These are phyloP conservation scores for Scaptomyza caliginosa DNA, from an alignment of 2,888 invertebrate species.

Conservation along the genomic window DNA sequence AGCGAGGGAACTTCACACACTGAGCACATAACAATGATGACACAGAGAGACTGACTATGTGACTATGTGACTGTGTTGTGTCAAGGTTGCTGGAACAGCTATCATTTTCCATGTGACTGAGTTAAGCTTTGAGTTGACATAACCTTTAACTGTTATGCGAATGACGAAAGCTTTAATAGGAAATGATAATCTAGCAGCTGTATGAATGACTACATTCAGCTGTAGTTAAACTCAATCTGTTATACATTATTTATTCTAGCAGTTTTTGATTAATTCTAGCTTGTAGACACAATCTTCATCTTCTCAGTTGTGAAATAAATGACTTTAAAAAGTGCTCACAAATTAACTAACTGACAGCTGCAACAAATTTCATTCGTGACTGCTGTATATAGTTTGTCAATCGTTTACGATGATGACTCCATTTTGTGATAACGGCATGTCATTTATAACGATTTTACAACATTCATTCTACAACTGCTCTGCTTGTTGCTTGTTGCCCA, in stretches of 20 bases:
- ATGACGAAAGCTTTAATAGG: background rate
- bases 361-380: background rate
- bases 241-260: background rate
- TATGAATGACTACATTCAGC: background rate
- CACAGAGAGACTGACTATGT: conserved; percentile 3
- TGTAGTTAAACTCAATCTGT: background rate
- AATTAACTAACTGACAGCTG: conserved; percentile 20
- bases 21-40: conserved; percentile 29
- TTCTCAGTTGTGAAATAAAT: background rate
- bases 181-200: background rate
- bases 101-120: conserved; percentile 9
- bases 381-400: conserved; percentile 42
- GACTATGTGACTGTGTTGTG: conserved; percentile 13
- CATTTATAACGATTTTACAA: conserved; percentile 38
- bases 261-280: background rate
- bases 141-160: background rate
- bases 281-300: background rate
- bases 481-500: conserved; percentile 14
- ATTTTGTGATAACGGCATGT: conserved; percentile 38
- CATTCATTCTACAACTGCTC: background rate
- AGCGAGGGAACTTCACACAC: conserved; percentile 16
- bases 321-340: background rate
- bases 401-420: conserved; percentile 26
- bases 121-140: background rate
- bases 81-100: conserved; percentile 19